Evolutionary conservation across 2,113 vertebrate species (phyloP).

Genomic region (Cavia porcellus): DNA sequence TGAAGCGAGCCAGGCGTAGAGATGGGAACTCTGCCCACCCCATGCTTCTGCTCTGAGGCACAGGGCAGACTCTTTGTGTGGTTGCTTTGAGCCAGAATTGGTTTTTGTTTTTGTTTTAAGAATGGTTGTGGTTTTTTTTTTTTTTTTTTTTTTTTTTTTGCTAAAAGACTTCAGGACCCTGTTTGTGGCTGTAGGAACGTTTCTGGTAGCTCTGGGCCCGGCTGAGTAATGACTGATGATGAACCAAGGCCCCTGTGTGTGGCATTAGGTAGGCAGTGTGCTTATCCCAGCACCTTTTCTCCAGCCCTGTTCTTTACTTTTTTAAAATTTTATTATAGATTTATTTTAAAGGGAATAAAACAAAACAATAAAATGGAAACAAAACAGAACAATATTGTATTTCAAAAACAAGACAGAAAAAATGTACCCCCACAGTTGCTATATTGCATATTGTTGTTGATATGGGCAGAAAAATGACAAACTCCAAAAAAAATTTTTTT

Average conservation of each 20-base stretch:
- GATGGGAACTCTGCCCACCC: neutral
- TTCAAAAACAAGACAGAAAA: too few relatives aligned
- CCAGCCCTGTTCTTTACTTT: neutral
- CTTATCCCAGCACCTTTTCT: neutral
- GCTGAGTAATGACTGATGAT: neutral
- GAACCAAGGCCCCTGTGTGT: neutral
- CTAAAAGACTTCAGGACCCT: neutral
- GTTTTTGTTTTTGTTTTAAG: neutral
- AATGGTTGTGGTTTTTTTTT: neutral
- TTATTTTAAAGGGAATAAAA: too few relatives aligned
- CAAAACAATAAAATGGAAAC: too few relatives aligned
- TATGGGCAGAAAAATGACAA: too few relatives aligned
- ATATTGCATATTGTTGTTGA: too few relatives aligned
- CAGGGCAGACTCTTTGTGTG: neutral
- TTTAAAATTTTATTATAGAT: too few relatives aligned
- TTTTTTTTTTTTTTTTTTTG: neutral
- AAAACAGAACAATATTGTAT: too few relatives aligned
- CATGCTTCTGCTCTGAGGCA: neutral
- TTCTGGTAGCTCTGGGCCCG: neutral
- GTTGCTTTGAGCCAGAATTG: neutral
- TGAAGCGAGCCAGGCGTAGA: neutral
- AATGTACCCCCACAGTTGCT: too few relatives aligned
- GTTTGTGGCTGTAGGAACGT: neutral
- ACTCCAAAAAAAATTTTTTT: too few relatives aligned
- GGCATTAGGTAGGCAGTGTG: neutral